Conservation (phyloP, 2,888 invertebrate species). For the Eucera pruinosa region DNA sequence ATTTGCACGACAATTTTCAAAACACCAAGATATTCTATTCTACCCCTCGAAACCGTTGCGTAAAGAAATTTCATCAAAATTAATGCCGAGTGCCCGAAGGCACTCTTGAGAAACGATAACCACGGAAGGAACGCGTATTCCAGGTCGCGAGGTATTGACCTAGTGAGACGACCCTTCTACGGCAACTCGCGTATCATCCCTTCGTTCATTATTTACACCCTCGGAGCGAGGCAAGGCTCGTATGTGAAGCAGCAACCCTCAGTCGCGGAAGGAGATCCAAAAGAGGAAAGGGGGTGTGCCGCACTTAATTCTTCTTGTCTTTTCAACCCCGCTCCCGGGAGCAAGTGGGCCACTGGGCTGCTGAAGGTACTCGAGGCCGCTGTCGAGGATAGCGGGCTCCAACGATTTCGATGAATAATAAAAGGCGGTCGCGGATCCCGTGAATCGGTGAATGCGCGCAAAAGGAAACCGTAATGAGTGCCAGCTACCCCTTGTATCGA, state of each 20-base stretch:
- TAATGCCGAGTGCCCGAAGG: not conserved
- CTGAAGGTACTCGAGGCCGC: constrained; percentile 59
- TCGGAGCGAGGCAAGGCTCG: constrained; percentile 65
- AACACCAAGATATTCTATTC: too few species aligned
- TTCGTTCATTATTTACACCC: constrained; percentile 82
- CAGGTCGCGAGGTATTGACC: constrained; percentile 78
- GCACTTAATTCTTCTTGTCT: constrained; percentile 75
- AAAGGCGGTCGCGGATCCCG: constrained; percentile 30
- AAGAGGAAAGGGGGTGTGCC: constrained; percentile 49
- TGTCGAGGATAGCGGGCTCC: constrained; percentile 28
- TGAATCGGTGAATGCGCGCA: constrained; percentile 17
- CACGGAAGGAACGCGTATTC: constrained; percentile 42
- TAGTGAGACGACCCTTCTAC: constrained; percentile 74
- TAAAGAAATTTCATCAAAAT: not conserved
- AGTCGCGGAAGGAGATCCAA: constrained; percentile 45
- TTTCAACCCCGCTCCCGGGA: constrained; percentile 71
- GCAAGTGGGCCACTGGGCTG: constrained; percentile 80
- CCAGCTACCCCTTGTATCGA: not conserved
- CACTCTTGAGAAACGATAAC: constrained; percentile 29
- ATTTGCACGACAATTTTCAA: too few species aligned
- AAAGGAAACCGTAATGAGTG: constrained; percentile 42
- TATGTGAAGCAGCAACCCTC: constrained; percentile 73
- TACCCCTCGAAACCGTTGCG: not conserved
- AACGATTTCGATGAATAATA: constrained; percentile 66
- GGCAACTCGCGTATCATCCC: constrained; percentile 73